phyloP scores from a whole-genome alignment of 2,113 vertebrate species.

The Malurus alboscapulatus region DNA sequence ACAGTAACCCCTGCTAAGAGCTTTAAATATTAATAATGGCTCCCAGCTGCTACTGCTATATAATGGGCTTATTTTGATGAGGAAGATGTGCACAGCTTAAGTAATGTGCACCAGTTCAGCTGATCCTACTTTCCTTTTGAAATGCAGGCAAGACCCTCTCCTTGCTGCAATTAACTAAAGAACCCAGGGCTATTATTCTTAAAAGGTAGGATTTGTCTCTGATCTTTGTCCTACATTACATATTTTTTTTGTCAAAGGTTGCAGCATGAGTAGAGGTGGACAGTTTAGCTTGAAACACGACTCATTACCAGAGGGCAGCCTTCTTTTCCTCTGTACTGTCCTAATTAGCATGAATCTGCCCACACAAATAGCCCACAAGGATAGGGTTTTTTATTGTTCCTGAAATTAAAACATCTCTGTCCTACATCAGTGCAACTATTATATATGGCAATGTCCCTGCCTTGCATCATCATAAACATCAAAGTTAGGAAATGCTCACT shows the following conservation, averaged over 20 bases:
- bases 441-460: neutral
- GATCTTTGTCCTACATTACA: conserved; percentile 27
- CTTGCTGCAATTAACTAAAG: conserved; percentile 15
- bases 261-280: neutral
- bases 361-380: neutral
- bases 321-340: neutral
- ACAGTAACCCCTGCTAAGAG: neutral
- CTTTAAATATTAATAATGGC: conserved; percentile 46
- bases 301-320: neutral
- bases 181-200: conserved; percentile 16
- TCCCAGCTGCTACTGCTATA: conserved; percentile 34
- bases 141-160: conserved; percentile 10
- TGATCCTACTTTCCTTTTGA: conserved; percentile 9
- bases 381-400: neutral
- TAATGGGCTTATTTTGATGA: conserved; percentile 47
- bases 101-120: neutral
- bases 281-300: neutral
- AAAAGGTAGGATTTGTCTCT: conserved; percentile 14
- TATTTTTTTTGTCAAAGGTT: neutral
- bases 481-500: neutral
- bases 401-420: neutral
- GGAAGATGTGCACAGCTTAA: neutral
- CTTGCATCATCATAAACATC: neutral
- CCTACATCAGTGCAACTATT: neutral
- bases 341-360: neutral